Percentiles rank a stretch among this genome's conserved stretches.
Evolutionary conservation across 2,113 vertebrate species (phyloP).

Genomic region (Atlantisia rogersi): DNA sequence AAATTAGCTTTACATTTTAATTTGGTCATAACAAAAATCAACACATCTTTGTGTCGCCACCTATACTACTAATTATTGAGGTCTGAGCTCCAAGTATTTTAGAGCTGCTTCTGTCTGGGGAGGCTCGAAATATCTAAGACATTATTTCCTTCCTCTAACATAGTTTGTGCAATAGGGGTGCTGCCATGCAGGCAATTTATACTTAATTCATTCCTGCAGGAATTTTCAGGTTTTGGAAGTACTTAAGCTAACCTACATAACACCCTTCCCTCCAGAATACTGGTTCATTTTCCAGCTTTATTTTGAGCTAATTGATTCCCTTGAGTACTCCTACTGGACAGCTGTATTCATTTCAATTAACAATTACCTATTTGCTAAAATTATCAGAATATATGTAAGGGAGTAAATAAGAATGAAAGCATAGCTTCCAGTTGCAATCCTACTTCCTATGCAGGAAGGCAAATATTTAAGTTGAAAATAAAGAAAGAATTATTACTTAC

Average conservation of each 20-base stretch:
- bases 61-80: background rate
- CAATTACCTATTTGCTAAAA: slow-evolving; percentile 41
- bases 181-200: background rate
- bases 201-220: background rate
- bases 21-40: background rate
- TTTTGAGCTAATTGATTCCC: slow-evolving; percentile 25
- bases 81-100: too few relatives aligned
- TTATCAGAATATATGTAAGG: background rate
- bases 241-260: slow-evolving; percentile 51
- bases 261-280: slow-evolving; percentile 10
- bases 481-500: background rate
- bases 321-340: slow-evolving; percentile 17
- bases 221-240: slow-evolving; percentile 10
- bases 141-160: slow-evolving; percentile 26
- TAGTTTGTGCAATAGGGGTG: background rate
- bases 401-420: background rate
- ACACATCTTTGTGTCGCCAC: background rate
- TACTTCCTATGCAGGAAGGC: background rate
- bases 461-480: background rate
- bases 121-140: background rate
- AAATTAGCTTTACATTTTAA: background rate
- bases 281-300: slow-evolving; percentile 46
- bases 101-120: background rate
- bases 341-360: slow-evolving; percentile 36
- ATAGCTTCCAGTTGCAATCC: background rate